Evolutionary conservation across 1,140 invertebrate genomes (phyloP).

Genomic region (Euschistus heros): DNA sequence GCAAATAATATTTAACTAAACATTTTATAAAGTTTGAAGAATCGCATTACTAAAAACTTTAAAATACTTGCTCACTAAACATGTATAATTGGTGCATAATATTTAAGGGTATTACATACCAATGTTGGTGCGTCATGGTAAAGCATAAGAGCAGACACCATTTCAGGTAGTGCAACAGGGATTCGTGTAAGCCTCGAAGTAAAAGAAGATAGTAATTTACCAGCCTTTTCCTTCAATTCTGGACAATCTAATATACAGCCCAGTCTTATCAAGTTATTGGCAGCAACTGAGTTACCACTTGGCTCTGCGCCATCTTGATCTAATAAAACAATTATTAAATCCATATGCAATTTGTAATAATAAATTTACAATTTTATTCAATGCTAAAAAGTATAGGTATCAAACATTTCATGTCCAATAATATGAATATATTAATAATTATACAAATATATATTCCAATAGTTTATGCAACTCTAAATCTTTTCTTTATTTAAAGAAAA

Average conservation of each 20-base stretch:
- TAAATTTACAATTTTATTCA: too few species aligned
- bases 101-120: conserved; percentile 38
- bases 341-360: neutral
- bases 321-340: conserved; percentile 37
- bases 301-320: conserved; percentile 92
- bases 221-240: conserved; percentile 48
- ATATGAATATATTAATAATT: too few species aligned
- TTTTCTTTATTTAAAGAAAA: too few species aligned
- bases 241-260: conserved; percentile 50
- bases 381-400: too few species aligned
- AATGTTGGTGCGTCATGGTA: conserved; percentile 53
- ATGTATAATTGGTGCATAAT: too few species aligned
- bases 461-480: too few species aligned
- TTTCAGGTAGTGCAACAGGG: conserved; percentile 61
- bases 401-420: too few species aligned
- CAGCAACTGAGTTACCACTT: conserved; percentile 80
- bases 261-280: conserved; percentile 68
- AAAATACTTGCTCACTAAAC: too few species aligned
- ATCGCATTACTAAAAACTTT: too few species aligned
- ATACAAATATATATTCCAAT: too few species aligned
- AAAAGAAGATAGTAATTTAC: conserved; percentile 51
- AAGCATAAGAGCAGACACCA: conserved; percentile 62
- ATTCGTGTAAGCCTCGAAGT: conserved; percentile 43
- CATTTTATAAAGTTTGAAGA: neutral
- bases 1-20: neutral